Base-by-base conservation (phyloP, 2,113 vertebrate genomes). In the Myanophis thanlyinensis region DNA sequence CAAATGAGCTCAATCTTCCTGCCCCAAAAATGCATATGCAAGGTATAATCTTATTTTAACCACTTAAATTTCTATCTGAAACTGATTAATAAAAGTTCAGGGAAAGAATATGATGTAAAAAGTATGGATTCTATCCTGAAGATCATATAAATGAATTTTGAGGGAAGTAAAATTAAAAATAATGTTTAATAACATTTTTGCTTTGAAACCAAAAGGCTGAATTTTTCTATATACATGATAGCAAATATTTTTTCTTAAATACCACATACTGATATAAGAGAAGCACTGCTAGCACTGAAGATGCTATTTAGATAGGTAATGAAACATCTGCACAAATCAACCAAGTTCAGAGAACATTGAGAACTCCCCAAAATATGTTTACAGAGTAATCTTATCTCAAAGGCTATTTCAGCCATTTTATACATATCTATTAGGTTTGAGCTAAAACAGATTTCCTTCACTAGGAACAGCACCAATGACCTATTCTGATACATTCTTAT, bases 131-230 rank as follows among this genome's bases (percentile, higher is more conserved):
- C 92, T 93, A 85, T 89, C 62, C 88, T 93, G 93, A 95, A 91
- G 80, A 93, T 59, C 91, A 15, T 40, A 90, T 93, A 94, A 96
- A 89, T 56, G 93, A 85, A 91, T 91, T 84, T n/a, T 22, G 25
- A 0, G 0, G 88, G 48, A 91, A 93, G 86, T 4, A 90, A 59
- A 95, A 92, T 90, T 46, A 53, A 53, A 95, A 89, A 95, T 89
- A 62, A 22, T 56, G 47, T 47, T 53, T 95, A 92, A 94, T 94
- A 91, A 94, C 88, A 94, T 80, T 25, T 73, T 91, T 20, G 49
- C 1, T 90, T 88, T 93, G 93, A 95, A 95, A 93, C 30, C 67
- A 91, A 73, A 95, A 91, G 48, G 62, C 87, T 90, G 40, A 80
- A 92, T 53, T 86, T 92, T 80, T 9, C 53, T 95, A 92, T 92